These are phyloP conservation scores for Aphis craccivora DNA, from an alignment of 1,140 invertebrate species.

Conservation along the genomic window DNA sequence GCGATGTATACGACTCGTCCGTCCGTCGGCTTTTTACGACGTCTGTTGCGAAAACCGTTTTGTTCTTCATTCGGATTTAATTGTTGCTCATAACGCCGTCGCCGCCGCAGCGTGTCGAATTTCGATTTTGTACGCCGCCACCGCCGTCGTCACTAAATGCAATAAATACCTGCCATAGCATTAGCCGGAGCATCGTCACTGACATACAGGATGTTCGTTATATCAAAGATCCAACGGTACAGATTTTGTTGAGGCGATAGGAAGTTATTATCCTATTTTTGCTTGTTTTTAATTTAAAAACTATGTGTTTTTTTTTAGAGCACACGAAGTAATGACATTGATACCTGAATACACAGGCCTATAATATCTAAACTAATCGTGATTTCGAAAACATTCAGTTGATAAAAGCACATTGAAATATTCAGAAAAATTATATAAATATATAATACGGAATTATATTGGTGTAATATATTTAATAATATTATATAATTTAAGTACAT, in stretches of 20 bases:
- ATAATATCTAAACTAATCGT: too few relatives aligned
- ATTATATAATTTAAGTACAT: too few relatives aligned
- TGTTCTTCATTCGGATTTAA: constrained; percentile 3
- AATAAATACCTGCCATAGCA: background rate
- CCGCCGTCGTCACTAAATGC: too few relatives aligned
- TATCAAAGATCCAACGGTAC: too few relatives aligned
- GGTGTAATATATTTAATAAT: too few relatives aligned
- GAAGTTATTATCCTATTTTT: background rate
- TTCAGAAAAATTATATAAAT: too few relatives aligned
- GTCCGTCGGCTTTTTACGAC: background rate
- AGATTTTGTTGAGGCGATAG: background rate
- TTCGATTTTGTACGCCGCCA: background rate
- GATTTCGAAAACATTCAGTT: too few relatives aligned
- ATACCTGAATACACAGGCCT: too few relatives aligned
- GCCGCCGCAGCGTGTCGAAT: background rate
- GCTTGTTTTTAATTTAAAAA: background rate
- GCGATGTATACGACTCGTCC: background rate
- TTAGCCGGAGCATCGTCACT: background rate
- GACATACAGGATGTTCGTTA: background rate
- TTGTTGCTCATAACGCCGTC: background rate
- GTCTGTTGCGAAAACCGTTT: background rate
- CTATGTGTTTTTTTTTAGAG: too few relatives aligned
- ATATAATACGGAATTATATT: too few relatives aligned
- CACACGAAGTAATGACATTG: too few relatives aligned
- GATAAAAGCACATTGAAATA: too few relatives aligned